Conservation (phyloP, 1,140 invertebrate species). For the Pseudoatta argentina region DNA sequence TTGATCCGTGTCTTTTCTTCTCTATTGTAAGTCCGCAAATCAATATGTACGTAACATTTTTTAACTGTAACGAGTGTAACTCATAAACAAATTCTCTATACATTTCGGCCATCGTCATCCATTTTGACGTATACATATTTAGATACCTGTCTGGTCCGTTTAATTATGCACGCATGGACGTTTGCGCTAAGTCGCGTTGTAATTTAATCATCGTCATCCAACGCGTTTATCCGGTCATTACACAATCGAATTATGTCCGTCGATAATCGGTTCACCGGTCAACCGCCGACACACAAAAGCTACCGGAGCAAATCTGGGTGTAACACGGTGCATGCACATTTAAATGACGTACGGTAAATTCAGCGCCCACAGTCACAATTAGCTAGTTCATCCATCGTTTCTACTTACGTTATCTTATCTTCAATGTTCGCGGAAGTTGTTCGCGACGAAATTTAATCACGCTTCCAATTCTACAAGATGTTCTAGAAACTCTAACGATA, state of each 20-base stretch:
- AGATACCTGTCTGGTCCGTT: background rate
- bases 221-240: slow-evolving; percentile 61
- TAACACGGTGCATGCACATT: background rate
- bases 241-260: slow-evolving; percentile 61
- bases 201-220: slow-evolving; percentile 59
- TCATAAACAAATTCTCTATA: too few species aligned
- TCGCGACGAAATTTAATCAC: slow-evolving; percentile 21
- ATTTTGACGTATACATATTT: background rate
- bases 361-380: background rate
- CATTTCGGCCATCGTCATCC: too few species aligned
- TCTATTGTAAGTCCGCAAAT: too few species aligned
- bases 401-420: slow-evolving; percentile 42
- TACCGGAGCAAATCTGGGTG: slow-evolving; percentile 9
- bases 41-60: too few species aligned
- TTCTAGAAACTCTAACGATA: background rate
- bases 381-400: background rate
- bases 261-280: slow-evolving; percentile 60
- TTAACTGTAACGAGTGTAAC: too few species aligned
- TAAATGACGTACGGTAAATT: slow-evolving; percentile 10
- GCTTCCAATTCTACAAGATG: background rate
- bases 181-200: background rate
- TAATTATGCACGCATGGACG: background rate
- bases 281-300: slow-evolving; percentile 43
- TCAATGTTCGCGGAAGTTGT: background rate
- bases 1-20: too few species aligned